These are phyloP conservation scores for Folsomia manolachei DNA, from an alignment of 2,888 invertebrate genomes.

Conservation along the genomic window DNA sequence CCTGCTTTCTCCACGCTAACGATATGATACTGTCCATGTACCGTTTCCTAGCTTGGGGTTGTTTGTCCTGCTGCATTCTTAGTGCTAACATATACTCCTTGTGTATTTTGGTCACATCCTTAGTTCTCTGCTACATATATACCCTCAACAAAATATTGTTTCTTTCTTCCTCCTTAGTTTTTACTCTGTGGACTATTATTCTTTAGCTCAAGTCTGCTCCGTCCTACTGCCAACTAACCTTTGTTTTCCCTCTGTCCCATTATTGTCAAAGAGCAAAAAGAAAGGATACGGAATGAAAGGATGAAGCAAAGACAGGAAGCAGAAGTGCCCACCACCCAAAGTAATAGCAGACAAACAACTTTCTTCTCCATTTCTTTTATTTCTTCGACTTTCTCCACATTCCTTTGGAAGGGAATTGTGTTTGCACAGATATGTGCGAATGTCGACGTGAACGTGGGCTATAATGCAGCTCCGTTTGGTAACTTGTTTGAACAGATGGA, in stretches of 20 bases:
- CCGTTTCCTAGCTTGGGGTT: neutral
- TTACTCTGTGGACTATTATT: constrained; percentile 17
- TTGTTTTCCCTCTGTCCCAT: constrained; percentile 12
- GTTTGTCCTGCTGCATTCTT: neutral
- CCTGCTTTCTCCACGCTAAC: no score
- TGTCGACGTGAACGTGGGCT: neutral
- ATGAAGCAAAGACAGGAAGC: no score
- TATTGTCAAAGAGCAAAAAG: constrained; percentile 6
- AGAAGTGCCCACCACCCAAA: neutral
- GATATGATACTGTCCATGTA: neutral
- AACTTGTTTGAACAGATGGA: neutral
- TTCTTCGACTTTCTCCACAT: neutral
- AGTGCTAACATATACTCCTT: neutral
- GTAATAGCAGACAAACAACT: constrained; percentile 10
- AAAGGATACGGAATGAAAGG: no score
- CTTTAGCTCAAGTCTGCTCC: constrained; percentile 7
- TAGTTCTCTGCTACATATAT: constrained; percentile 14
- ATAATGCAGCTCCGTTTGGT: neutral
- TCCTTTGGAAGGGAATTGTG: neutral
- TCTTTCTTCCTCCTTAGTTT: constrained; percentile 13
- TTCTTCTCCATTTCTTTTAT: constrained; percentile 7
- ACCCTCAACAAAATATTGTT: constrained; percentile 33
- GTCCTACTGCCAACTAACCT: constrained; percentile 9
- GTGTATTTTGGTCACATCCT: constrained; percentile 34
- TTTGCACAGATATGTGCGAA: neutral